phyloP scores from a whole-genome alignment of 2,113 vertebrate species.

The Dicaeum eximium region DNA sequence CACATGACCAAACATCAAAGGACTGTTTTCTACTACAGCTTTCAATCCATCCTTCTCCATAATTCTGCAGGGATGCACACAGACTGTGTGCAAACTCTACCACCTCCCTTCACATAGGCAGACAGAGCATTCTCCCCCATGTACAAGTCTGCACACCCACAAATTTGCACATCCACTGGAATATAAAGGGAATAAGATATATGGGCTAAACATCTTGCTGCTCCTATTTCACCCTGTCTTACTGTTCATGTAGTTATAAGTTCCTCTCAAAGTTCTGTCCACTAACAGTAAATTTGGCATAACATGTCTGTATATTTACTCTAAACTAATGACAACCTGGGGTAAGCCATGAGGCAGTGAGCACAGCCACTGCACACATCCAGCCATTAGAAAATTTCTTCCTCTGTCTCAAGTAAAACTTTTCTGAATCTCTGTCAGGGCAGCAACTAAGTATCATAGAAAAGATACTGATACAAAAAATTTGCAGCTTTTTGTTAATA shows the following conservation, averaged over 20 bases:
- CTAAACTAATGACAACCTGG: background rate
- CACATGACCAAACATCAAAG: background rate
- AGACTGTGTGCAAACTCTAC: background rate
- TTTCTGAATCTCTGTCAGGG: background rate
- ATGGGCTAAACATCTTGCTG: background rate
- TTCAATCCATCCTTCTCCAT: background rate
- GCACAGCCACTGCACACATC: background rate
- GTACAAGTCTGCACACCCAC: background rate
- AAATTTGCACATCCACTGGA: background rate
- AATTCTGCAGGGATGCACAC: background rate
- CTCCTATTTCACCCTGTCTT: background rate
- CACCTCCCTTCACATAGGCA: background rate
- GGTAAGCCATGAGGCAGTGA: background rate
- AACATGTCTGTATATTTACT: background rate
- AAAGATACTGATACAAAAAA: background rate
- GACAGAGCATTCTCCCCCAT: background rate
- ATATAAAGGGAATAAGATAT: background rate
- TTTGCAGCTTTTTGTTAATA: background rate
- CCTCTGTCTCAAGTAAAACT: background rate
- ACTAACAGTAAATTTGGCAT: background rate
- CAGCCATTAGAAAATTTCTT: background rate
- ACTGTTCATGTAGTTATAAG: background rate
- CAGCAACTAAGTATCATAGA: background rate
- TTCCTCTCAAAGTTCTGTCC: background rate
- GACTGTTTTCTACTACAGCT: background rate